These are phyloP conservation scores for Lasioglossum pauxillum DNA, from an alignment of 2,888 invertebrate genomes.

Conservation along the genomic window DNA sequence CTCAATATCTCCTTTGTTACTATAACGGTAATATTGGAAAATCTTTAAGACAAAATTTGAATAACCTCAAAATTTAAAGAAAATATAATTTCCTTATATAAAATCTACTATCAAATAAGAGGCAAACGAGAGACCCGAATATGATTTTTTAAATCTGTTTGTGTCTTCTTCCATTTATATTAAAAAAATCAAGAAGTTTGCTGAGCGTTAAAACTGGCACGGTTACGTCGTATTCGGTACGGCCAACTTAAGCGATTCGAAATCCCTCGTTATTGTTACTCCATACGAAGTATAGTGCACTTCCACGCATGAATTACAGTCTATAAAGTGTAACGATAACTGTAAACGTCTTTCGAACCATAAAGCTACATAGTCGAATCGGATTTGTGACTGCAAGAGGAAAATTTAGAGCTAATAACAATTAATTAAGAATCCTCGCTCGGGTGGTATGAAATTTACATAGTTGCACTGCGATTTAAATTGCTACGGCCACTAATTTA, in stretches of 20 bases:
- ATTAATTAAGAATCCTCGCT: slow-evolving; percentile 10
- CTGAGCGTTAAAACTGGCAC: background rate
- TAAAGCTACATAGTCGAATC: background rate
- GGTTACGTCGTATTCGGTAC: background rate
- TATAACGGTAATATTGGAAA: background rate
- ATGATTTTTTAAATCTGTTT: background rate
- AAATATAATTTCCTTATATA: background rate
- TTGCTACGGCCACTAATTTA: slow-evolving; percentile 30
- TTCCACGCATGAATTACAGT: background rate
- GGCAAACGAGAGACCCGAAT: background rate
- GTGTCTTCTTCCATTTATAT: background rate
- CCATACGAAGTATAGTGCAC: background rate
- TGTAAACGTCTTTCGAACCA: slow-evolving; percentile 6
- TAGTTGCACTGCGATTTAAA: slow-evolving; percentile 32
- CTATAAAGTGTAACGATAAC: background rate
- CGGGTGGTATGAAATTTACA: slow-evolving; percentile 35
- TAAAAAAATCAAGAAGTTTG: background rate
- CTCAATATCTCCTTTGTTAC: background rate
- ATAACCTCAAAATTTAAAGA: background rate
- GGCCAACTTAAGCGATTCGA: background rate
- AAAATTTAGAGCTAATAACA: slow-evolving; percentile 4
- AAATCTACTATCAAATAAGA: background rate
- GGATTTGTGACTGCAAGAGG: background rate
- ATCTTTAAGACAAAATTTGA: background rate
- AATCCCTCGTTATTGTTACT: slow-evolving; percentile 3